Evolutionary conservation across 2,888 invertebrate species (phyloP), one percentile per base, ranked within the genome.

Genomic region (Epsilonema sp.): DNA sequence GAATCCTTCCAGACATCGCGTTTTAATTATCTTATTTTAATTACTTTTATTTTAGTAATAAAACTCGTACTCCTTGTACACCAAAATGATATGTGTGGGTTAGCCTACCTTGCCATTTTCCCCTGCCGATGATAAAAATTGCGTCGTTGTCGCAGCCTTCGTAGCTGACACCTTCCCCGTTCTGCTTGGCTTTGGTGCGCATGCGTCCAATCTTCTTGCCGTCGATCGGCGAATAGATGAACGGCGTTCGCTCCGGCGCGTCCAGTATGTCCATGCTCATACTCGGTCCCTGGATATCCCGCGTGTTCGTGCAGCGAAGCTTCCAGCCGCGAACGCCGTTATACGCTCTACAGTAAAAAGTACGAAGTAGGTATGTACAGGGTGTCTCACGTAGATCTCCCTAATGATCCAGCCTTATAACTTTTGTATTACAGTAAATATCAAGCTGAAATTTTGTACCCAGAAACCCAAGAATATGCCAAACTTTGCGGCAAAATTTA

Each of bases 281-380:
- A 39, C 44, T 41, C 5, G 22, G n/a, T 20, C 16, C n/a, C 16
- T 16, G 39, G 45, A 11, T n/a, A 16, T 31, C 16, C 31, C 31
- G 31, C n/a, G 16, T 22, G 45, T 37, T n/a, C 38, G 20, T 8
- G 43, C 60, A 62, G 39, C 54, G 54, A 19, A 62, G 40, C 47
- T 62, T 61, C 59, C 60, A 62, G 23, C 62, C 62, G 13, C 54
- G 53, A 8, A 61, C 59, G 26, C 59, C 60, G 49, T 59, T 59
- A 54, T 51, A 61, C 5, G 56, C 53, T 45, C 57, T 58, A 42
- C 45, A 45, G n/a, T n/a, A n/a, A n/a, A n/a, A n/a, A n/a, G n/a
- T n/a, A n/a, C 31, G 8, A 3, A 21, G 16, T 21, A n/a, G n/a
- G n/a, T n/a, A n/a, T n/a, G n/a, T n/a, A n/a, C n/a, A n/a, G n/a